Percentiles rank a stretch among this genome's conserved stretches.
phyloP scores from a whole-genome alignment of 1,140 invertebrate species.

The Tribolium madens region DNA sequence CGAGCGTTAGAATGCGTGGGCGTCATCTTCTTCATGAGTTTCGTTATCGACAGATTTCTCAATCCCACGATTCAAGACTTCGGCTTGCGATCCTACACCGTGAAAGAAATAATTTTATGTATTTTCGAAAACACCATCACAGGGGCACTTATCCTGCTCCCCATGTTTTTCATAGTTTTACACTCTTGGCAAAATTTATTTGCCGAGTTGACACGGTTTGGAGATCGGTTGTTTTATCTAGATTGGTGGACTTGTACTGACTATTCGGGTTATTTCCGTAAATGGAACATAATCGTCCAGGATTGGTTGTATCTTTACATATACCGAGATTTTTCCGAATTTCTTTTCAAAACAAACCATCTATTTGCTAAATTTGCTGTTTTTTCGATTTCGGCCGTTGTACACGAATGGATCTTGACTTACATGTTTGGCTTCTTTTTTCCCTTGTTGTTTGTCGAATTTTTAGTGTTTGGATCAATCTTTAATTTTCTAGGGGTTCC shows the following conservation, averaged over 20 bases:
- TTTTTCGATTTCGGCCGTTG: slow-evolving; percentile 65
- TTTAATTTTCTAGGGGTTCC: slow-evolving; percentile 2
- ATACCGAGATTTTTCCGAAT: slow-evolving; percentile 83
- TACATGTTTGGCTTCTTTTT: slow-evolving; percentile 36
- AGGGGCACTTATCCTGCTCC: slow-evolving; percentile 77
- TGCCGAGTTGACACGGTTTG: slow-evolving; percentile 87
- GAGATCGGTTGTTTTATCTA: slow-evolving; percentile 85
- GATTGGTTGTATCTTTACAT: slow-evolving; percentile 94
- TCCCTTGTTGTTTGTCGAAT: slow-evolving; percentile 16
- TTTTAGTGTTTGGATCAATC: slow-evolving; percentile 4
- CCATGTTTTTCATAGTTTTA: slow-evolving; percentile 85
- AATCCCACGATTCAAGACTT: slow-evolving; percentile 78
- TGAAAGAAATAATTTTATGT: slow-evolving; percentile 12
- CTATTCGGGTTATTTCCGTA: slow-evolving; percentile 86
- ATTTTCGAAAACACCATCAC: slow-evolving; percentile 82
- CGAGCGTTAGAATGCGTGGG: slow-evolving; percentile 81
- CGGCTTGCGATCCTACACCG: slow-evolving; percentile 64
- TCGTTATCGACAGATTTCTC: slow-evolving; percentile 81
- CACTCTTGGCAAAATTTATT: slow-evolving; percentile 91
- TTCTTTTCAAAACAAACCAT: slow-evolving; percentile 68
- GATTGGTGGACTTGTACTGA: slow-evolving; percentile 94
- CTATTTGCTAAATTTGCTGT: slow-evolving; percentile 69
- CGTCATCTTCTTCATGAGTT: slow-evolving; percentile 81
- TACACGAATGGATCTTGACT: slow-evolving; percentile 69
- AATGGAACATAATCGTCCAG: slow-evolving; percentile 94